Base-by-base conservation (phyloP, 2,888 invertebrate species). In the Nymphalis urticae region DNA sequence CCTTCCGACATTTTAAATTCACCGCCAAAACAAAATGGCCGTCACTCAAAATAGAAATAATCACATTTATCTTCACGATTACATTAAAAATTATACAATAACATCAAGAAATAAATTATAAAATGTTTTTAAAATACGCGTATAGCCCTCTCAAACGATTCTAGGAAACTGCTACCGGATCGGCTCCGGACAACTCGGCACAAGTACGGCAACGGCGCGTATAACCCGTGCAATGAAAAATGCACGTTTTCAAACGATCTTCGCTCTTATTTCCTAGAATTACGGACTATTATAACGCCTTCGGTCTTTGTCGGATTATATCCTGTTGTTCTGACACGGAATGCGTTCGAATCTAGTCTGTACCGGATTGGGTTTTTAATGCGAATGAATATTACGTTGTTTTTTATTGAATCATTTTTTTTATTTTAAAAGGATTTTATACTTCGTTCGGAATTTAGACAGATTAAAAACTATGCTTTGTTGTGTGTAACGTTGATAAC, bases 111-210 rank as follows among this genome's bases (percentile, higher is more conserved):
- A 17, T 32, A n/a, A 56, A 32, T 32, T 17, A n/a, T 32, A 4
- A 42, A 42, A 13, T 42, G 42, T 42, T 42, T 42, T 56, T 50
- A 64, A 67, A 67, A 67, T 13, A 62, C 60, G 50, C 71, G 71
- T 71, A 68, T 27, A 24, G 1, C 60, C 59, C 50, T 27, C 48
- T 73, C 73, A 72, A 72, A 54, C 54, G 71, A 53, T 64, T 60
- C 48, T 50, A 65, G 71, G 66, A 66, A 66, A 71, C 68, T 71
- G 71, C 17, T 58, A 58, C 58, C 58, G 58, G 58, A 56, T 56
- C 54, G 54, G 58, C 36, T 54, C 58, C 58, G 64, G 56, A 32
- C 36, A 24, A 53, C 53, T 36, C 56, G 58, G 36, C n/a, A 32
- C 19, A 58, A 58, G 58, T n/a, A 42, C 58, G 58, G 58, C 58